Evolutionary conservation across 2,888 invertebrate species (phyloP).

Genomic region (Archaeoteleia sp.): DNA sequence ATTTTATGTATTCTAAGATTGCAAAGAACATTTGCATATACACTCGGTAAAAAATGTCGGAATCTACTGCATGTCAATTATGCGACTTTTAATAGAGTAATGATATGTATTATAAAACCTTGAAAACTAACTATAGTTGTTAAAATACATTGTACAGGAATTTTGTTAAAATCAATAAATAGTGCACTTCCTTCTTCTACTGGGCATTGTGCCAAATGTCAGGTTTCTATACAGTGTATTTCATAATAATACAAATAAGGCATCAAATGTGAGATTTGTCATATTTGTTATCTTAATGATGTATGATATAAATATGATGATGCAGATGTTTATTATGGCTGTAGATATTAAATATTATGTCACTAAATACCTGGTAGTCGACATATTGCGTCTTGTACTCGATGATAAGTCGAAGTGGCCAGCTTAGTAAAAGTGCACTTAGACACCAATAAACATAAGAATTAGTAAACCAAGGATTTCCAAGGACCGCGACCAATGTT

Average conservation of each 20-base stretch:
- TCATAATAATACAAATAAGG: slow-evolving; percentile 4
- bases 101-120: no score
- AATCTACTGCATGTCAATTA: neutral
- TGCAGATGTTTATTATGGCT: no score
- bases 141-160: no score
- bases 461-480: slow-evolving; percentile 81
- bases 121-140: no score
- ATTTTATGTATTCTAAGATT: no score
- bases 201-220: slow-evolving; percentile 11
- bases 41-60: no score
- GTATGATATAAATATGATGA: no score
- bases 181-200: slow-evolving; percentile 4
- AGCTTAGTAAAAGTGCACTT: slow-evolving; percentile 85
- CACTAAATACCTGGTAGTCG: slow-evolving; percentile 82
- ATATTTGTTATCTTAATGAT: no score
- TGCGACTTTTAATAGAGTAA: neutral
- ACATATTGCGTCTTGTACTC: slow-evolving; percentile 89
- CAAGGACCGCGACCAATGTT: slow-evolving; percentile 70
- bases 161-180: slow-evolving; percentile 7
- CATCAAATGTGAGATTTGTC: no score
- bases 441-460: slow-evolving; percentile 85
- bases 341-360: no score
- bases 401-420: slow-evolving; percentile 86
- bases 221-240: neutral
- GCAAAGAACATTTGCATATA: no score